A percentile compares a stretch with the other conserved stretches of the same genome.
These are phyloP conservation scores for Melanotaenia parkinsoni DNA, from an alignment of 2,797 vertebrate genomes.

Conservation along the genomic window DNA sequence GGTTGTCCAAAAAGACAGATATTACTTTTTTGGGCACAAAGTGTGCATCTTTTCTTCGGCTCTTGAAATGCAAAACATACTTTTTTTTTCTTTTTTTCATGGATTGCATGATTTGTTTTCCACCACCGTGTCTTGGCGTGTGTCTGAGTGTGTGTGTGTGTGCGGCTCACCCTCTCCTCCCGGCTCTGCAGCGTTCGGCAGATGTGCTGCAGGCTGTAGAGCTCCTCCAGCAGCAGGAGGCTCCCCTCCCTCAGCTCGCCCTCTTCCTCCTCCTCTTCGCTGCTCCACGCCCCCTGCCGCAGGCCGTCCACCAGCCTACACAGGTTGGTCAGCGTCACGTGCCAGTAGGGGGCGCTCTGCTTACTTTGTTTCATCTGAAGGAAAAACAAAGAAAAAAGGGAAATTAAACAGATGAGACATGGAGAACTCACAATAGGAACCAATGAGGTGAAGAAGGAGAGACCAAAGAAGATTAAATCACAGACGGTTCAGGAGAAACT, in stretches of 20 bases:
- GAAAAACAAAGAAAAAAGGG: background rate
- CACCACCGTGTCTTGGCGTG: constrained; percentile 2
- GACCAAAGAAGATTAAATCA: background rate
- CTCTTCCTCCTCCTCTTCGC: constrained; percentile 82
- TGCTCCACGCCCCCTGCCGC: constrained; percentile 80
- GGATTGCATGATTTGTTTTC: background rate
- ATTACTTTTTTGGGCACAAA: background rate
- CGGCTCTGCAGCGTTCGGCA: constrained; percentile 89
- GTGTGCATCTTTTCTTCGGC: background rate
- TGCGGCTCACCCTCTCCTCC: constrained; percentile 83
- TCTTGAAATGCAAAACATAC: background rate
- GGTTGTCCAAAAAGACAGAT: background rate
- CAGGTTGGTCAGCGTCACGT: constrained; percentile 86
- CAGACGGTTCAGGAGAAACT: background rate
- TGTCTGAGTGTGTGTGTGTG: background rate
- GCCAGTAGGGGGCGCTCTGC: constrained; percentile 90
- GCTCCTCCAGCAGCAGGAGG: constrained; percentile 85
- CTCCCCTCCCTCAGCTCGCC: constrained; percentile 77
- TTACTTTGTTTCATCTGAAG: constrained; percentile 84
- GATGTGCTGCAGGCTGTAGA: constrained; percentile 89
- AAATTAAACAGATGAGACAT: background rate
- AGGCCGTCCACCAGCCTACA: constrained; percentile 86
- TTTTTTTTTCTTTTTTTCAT: background rate
- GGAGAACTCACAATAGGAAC: background rate
- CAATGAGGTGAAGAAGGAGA: background rate